Evolutionary conservation across 2,888 invertebrate genomes (phyloP).

Genomic region (Rhagonycha fulva): DNA sequence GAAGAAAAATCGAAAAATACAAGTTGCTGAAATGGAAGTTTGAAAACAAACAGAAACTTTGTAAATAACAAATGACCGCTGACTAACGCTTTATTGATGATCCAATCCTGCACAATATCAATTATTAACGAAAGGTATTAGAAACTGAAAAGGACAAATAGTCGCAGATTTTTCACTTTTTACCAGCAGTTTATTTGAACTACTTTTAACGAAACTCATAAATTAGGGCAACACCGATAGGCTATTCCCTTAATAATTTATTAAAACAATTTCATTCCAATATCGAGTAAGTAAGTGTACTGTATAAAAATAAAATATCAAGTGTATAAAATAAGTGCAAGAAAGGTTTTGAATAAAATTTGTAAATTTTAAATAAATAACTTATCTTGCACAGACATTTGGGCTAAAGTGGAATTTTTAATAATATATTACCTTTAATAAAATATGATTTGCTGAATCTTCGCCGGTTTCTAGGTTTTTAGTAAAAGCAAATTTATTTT

Average conservation of each 20-base stretch:
- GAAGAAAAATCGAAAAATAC: background rate
- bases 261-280: background rate
- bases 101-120: constrained; percentile 12
- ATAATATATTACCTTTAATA: constrained; percentile 10
- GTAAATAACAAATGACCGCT: constrained; percentile 13
- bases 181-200: background rate
- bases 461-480: background rate
- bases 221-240: background rate
- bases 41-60: constrained; percentile 11
- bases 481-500: background rate
- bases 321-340: background rate
- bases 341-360: background rate
- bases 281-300: background rate
- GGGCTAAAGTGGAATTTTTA: background rate
- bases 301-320: background rate
- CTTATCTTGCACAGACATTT: background rate
- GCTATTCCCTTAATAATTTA: background rate
- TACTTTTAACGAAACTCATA: background rate
- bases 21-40: constrained; percentile 13
- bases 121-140: constrained; percentile 15
- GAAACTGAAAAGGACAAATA: constrained; percentile 10
- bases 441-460: constrained; percentile 2
- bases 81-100: constrained; percentile 10
- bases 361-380: background rate
- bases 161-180: background rate